Conservation (phyloP, 2,113 vertebrate genomes). For the Pungitius pungitius region DNA sequence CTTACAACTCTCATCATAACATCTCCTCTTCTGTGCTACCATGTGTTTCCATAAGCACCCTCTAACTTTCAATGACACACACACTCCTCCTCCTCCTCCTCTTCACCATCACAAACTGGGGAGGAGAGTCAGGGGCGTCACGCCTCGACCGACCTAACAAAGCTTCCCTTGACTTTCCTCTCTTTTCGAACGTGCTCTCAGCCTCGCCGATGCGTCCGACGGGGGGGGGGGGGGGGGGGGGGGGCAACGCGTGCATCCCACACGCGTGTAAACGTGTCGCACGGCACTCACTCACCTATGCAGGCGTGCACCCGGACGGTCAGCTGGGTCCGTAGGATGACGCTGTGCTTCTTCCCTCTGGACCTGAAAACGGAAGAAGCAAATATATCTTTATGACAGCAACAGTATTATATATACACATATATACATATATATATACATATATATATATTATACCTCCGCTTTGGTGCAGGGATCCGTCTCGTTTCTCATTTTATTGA, state of each 20-base stretch:
- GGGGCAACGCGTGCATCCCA: conserved; percentile 25
- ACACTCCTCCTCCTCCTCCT: not conserved
- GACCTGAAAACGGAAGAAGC: conserved; percentile 66
- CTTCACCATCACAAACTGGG: conserved; percentile 12
- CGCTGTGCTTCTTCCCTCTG: conserved; percentile 93
- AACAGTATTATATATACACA: no score
- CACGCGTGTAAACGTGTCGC: conserved; percentile 35
- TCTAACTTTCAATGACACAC: conserved; percentile 7
- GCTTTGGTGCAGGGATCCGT: not conserved
- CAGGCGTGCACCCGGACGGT: conserved; percentile 94
- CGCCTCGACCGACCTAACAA: no score
- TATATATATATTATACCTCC: no score
- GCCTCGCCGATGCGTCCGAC: conserved; percentile 22
- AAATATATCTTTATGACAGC: not conserved
- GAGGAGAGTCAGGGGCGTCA: conserved; percentile 25
- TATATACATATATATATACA: no score
- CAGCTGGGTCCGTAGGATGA: conserved; percentile 92
- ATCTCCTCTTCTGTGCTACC: not conserved
- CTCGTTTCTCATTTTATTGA: not conserved
- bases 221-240: no score
- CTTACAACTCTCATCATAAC: not conserved
- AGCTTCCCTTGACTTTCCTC: not conserved
- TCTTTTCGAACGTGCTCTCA: not conserved
- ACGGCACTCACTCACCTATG: conserved; percentile 92
- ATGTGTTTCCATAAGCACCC: not conserved